Evolutionary conservation across 1,140 invertebrate species (phyloP), one percentile per base, ranked within the genome.

Genomic region (Cryptotermes secundus): DNA sequence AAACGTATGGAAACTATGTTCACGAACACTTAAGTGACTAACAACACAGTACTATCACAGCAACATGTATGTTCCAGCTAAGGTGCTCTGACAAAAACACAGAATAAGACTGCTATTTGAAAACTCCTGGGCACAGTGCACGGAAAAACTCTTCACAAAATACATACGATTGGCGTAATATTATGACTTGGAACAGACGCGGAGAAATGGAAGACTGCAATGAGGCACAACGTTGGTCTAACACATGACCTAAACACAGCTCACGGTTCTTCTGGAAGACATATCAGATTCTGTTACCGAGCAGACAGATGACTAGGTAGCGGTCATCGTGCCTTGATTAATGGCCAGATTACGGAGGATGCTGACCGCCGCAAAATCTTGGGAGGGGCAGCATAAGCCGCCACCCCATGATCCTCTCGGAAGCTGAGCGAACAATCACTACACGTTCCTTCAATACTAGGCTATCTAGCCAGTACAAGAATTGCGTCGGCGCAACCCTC

Each of bases 261-360:
- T 31, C 59, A n/a, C 59, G 59, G n/a, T 31, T 59, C 53, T 59
- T 59, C 12, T 72, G 59, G 59, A 72, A 72, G 59, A 72, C 59
- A 72, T 72, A 72, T 72, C n/a, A 72, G 59, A 72, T 72, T 72
- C 31, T 72, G 59, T 72, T 72, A 72, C 59, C n/a, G 59, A 72
- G 31, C 59, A 31, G 26, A 72, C n/a, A n/a, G 45, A 19, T n/a
- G 9, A 72, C 59, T 72, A 72, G n/a, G 26, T 72, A 26, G 14
- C 59, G 59, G 59, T 72, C 59, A 72, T 72, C 59, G n/a, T 72
- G 59, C 1, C 26, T 12, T n/a, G 59, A 72, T 72, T 72, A 31
- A n/a, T 72, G n/a, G n/a, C n/a, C n/a, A 14, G 59, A 72, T 72
- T 72, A 72, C 31, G 59, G 59, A 72, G 59, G 59, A 72, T 72